These are phyloP conservation scores for Drosophila kohkoa DNA, from an alignment of 1,140 invertebrate species.

Conservation along the genomic window DNA sequence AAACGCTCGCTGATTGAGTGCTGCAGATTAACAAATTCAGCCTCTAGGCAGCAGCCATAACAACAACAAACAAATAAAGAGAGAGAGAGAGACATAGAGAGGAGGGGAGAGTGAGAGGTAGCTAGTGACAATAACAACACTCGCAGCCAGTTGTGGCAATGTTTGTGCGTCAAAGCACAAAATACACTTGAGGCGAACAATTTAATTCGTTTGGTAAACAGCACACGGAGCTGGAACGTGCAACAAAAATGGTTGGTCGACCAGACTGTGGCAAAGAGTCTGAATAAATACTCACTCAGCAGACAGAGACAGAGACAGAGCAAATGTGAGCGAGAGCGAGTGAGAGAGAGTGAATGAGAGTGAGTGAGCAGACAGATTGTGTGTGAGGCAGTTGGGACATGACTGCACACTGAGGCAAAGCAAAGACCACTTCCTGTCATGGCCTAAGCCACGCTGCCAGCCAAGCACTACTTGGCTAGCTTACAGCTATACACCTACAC, in stretches of 20 bases:
- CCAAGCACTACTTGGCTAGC: slow-evolving; percentile 39
- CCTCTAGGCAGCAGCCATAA: slow-evolving; percentile 46
- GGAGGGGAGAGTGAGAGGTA: too few species aligned
- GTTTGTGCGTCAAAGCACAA: slow-evolving; percentile 72
- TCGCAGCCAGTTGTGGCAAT: slow-evolving; percentile 48
- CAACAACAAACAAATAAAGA: slow-evolving; percentile 28
- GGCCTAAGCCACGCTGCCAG: slow-evolving; percentile 60
- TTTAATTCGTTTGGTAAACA: slow-evolving; percentile 83
- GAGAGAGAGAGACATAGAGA: not conserved
- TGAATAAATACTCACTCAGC: slow-evolving; percentile 62
- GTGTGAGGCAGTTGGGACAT: slow-evolving; percentile 58
- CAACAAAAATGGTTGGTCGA: slow-evolving; percentile 26
- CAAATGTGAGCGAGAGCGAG: not conserved
- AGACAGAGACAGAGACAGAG: not conserved
- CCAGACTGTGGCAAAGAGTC: slow-evolving; percentile 31
- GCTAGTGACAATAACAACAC: slow-evolving; percentile 16
- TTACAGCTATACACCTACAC: slow-evolving; percentile 17
- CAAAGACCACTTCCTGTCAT: slow-evolving; percentile 80
- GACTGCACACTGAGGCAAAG: slow-evolving; percentile 67
- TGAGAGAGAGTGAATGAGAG: not conserved
- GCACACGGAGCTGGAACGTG: slow-evolving; percentile 52
- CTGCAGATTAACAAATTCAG: slow-evolving; percentile 76
- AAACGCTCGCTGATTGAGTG: slow-evolving; percentile 69
- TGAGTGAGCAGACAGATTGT: slow-evolving; percentile 22
- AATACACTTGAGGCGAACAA: slow-evolving; percentile 80